These are phyloP conservation scores for Oncorhynchus mykiss DNA, from an alignment of 2,113 vertebrate species.

Conservation along the genomic window DNA sequence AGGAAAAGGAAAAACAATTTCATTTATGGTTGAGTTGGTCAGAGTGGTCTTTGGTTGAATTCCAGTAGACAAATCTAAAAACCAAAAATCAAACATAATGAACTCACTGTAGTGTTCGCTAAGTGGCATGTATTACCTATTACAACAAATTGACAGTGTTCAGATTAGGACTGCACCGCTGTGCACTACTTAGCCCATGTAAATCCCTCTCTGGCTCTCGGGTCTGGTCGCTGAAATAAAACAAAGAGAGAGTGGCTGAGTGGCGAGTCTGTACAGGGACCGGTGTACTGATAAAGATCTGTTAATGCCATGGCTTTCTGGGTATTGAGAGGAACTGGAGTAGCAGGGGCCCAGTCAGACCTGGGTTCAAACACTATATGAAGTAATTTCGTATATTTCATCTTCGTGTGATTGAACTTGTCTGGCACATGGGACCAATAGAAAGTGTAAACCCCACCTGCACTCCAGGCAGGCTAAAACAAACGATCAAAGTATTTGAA, in stretches of 20 bases:
- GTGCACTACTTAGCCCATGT: slow-evolving; percentile 31
- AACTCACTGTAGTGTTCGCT: no score
- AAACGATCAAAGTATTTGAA: no score
- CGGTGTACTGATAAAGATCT: slow-evolving; percentile 65
- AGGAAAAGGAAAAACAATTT: slow-evolving; percentile 38
- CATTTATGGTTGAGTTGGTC: slow-evolving; percentile 13
- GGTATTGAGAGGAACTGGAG: slow-evolving; percentile 16
- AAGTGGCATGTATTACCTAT: no score
- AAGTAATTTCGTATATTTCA: no score
- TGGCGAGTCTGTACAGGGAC: slow-evolving; percentile 51
- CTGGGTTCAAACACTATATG: no score
- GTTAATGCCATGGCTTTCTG: slow-evolving; percentile 55
- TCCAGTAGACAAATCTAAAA: slow-evolving; percentile 10
- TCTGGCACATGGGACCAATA: no score
- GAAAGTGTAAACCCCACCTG: no score
- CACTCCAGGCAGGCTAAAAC: no score
- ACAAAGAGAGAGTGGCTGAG: slow-evolving; percentile 42
- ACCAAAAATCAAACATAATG: not conserved
- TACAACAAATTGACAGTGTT: slow-evolving; percentile 39
- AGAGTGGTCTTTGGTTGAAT: no score
- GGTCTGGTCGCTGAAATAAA: slow-evolving; percentile 55
- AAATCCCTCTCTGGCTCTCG: slow-evolving; percentile 54
- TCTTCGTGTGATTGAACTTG: slow-evolving; percentile 10
- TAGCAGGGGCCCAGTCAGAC: slow-evolving; percentile 2
- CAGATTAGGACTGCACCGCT: slow-evolving; percentile 38